Base-by-base conservation (phyloP, 2,797 vertebrate genomes). In the Thaleichthys pacificus region DNA sequence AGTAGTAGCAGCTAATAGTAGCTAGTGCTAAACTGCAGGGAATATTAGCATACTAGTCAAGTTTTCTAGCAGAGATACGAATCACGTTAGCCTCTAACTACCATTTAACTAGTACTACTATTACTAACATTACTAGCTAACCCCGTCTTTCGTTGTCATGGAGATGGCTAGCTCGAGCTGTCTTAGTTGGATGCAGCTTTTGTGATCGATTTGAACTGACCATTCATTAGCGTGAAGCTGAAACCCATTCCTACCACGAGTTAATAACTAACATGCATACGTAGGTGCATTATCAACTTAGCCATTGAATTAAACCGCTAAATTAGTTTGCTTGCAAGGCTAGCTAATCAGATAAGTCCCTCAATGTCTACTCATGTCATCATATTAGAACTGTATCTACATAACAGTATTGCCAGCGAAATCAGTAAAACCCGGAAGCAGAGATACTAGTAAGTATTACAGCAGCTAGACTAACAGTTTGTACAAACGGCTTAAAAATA, bases 121-220 rank as follows among this genome's bases (percentile, higher is more conserved):
- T 15, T 56, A 76, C 73, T 21, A 54, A 32, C 3, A 15, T 49
- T 57, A 35, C 62, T 65, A 62, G 60, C 68, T 69, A 56, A 76
- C 69, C 64, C 58, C 14, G 17, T 67, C 62, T 67, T 9, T 70
- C 71, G 89, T 90, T 92, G 90, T 92, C 89, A 90, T 90, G 86
- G 88, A 87, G 87, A 92, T 57, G 26, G 30, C 49, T 51, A 24
- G n/a, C 4, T 49, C 15, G 3, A 21, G 12, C 9, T 47, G 42
- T 42, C 38, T 42, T 42, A 5, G 38, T 42, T 35, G 32, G 42
- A 47, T 47, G 42, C 42, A 12, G 42, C 14, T 3, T 38, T 7
- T 47, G 11, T 47, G 42, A 47, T 11, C 12, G 42, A 47, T 47
- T 47, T 47, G 11, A 47, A 12, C 42, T 47, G 42, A 47, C 12